Conservation (phyloP, 2,888 invertebrate genomes). For the Eupithecia pulchellata region DNA sequence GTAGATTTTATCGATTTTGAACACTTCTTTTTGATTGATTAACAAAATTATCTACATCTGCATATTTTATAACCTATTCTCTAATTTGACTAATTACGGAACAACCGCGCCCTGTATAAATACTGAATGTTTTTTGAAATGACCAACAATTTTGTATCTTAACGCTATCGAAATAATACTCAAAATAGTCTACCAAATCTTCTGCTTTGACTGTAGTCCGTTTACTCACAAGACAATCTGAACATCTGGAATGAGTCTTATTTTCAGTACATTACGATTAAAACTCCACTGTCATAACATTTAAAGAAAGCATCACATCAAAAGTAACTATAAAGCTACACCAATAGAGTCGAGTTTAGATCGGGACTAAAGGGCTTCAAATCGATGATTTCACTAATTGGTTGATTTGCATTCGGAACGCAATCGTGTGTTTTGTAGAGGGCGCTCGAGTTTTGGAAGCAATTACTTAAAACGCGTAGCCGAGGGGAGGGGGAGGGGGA, state of each 20-base stretch:
- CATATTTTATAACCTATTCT: slow-evolving; percentile 50
- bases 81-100: slow-evolving; percentile 78
- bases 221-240: background rate
- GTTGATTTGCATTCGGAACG: slow-evolving; percentile 63
- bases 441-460: slow-evolving; percentile 38
- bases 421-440: slow-evolving; percentile 42
- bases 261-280: slow-evolving; percentile 16
- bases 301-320: background rate
- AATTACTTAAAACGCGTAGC: slow-evolving; percentile 41
- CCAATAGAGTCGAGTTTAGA: slow-evolving; percentile 44
- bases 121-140: background rate
- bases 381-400: slow-evolving; percentile 58
- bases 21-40: background rate
- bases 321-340: background rate
- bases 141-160: slow-evolving; percentile 32
- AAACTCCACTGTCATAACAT: slow-evolving; percentile 20
- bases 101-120: slow-evolving; percentile 57
- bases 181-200: background rate
- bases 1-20: background rate
- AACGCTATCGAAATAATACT: background rate
- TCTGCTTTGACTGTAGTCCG: background rate
- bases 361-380: slow-evolving; percentile 25
- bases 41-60: slow-evolving; percentile 7
- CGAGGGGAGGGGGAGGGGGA: slow-evolving; percentile 18
- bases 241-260: slow-evolving; percentile 32